Evolutionary conservation across 2,888 invertebrate species (phyloP).

Genomic region (Timandra comae): DNA sequence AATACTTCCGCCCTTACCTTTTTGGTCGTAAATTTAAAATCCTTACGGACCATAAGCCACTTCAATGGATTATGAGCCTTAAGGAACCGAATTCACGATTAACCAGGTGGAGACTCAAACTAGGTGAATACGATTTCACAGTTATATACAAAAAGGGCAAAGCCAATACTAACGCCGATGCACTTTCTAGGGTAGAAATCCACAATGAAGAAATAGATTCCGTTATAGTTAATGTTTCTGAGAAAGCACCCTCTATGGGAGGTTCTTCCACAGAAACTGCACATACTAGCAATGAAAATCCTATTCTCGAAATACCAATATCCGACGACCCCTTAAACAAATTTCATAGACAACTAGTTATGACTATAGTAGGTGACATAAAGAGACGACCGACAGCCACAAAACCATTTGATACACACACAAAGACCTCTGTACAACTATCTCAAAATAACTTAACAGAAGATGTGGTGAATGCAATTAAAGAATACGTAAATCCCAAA

Average conservation of each 20-base stretch:
- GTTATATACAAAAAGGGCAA: slow-evolving; percentile 18
- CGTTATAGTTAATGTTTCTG: slow-evolving; percentile 3
- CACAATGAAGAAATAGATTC: slow-evolving; percentile 5
- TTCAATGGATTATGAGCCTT: slow-evolving; percentile 14
- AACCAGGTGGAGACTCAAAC: slow-evolving; percentile 21
- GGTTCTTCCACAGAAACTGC: slow-evolving; percentile 15
- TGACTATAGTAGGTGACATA: neutral
- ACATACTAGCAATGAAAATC: slow-evolving; percentile 19
- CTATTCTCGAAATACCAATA: slow-evolving; percentile 21
- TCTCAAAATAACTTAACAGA: slow-evolving; percentile 5
- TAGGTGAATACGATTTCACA: slow-evolving; percentile 21
- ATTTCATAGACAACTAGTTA: neutral
- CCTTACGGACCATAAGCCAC: slow-evolving; percentile 14
- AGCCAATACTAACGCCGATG: slow-evolving; percentile 16
- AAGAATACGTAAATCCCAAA: slow-evolving; percentile 18
- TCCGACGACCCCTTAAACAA: slow-evolving; percentile 18
- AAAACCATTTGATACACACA: slow-evolving; percentile 23
- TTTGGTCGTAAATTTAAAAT: slow-evolving; percentile 20
- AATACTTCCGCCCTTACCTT: no score
- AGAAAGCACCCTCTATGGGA: no score
- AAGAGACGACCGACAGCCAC: slow-evolving; percentile 8
- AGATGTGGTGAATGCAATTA: slow-evolving; percentile 19
- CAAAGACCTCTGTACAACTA: slow-evolving; percentile 16
- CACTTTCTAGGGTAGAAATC: slow-evolving; percentile 14
- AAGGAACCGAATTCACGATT: slow-evolving; percentile 20